Evolutionary conservation across 2,113 vertebrate species (phyloP), one percentile per base, ranked within the genome.

Genomic region (Cairina moschata): DNA sequence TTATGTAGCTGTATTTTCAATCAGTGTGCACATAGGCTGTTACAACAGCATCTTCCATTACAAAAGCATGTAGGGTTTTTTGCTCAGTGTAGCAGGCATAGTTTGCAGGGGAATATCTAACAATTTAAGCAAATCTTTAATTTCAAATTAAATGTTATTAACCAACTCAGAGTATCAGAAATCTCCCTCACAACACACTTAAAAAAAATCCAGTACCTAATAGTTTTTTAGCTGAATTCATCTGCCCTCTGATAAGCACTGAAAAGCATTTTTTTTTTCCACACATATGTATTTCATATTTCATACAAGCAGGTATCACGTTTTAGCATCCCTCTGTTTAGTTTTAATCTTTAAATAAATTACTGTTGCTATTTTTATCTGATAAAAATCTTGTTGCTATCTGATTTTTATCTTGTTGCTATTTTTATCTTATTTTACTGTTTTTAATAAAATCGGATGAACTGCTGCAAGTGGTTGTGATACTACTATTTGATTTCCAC

Each of bases 1-100:
- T 98, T 98, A 98, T 98, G 96, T 94, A 97, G 97, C 98, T 97
- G 98, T 98, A 98, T 98, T 98, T 98, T 98, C 98, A 98, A 98
- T 97, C 95, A 95, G 96, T 77, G 95, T 90, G 81, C 97, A 97
- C 87, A 95, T 80, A 97, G 95, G 55, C 94, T 96, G 72, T 87
- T 95, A 90, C 63, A 94, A 92, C 86, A 90, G 87, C 62, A 72
- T 96, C 72, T 97, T 91, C 85, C 52, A 75, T 95, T 97, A 97
- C 88, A 92, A 92, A 95, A 95, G 46, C 74, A 42, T 73, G 46
- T 65, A 88, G 79, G 83, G 93, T 98, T 97, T 97, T 62, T 95
- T 95, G 69, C 94, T 92, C 82, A 88, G 91, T 96, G 77, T 88
- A 79, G 79, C 29, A 96, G 83, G 76, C n/a, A 71, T 63, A 55